Percentiles rank a stretch among this genome's conserved stretches.
Conservation (phyloP, 2,888 invertebrate species). For the Cephus nigrinus region DNA sequence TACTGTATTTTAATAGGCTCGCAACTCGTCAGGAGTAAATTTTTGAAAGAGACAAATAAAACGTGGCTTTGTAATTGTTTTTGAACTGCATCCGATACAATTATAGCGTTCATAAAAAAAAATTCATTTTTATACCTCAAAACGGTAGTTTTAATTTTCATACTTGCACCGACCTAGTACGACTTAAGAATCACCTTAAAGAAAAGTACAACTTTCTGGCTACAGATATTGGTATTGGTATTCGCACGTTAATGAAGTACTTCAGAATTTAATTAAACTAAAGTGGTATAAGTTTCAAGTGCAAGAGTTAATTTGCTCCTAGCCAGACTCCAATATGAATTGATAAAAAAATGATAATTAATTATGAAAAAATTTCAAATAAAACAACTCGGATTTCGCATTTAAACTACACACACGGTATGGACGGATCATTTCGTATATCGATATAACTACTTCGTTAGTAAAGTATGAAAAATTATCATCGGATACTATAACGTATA, state of each 20-base stretch:
- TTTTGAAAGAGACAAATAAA: neutral
- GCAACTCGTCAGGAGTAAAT: neutral
- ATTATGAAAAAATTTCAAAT: neutral
- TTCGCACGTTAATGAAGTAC: slow-evolving; percentile 18
- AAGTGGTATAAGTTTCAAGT: neutral
- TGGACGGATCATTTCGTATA: neutral
- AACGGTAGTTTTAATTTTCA: neutral
- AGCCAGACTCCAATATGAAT: neutral
- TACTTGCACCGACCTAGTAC: neutral
- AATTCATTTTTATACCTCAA: neutral
- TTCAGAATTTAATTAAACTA: slow-evolving; percentile 26
- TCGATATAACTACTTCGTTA: neutral
- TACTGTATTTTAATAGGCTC: neutral
- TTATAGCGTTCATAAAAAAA: neutral
- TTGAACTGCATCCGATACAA: neutral
- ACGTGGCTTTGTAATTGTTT: no score
- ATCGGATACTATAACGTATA: no score
- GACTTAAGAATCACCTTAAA: neutral
- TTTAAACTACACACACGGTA: no score
- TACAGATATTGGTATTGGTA: neutral
- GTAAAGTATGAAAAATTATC: no score
- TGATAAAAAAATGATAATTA: neutral
- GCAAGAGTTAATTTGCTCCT: neutral
- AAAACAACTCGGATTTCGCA: no score
- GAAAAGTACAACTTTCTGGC: neutral